A percentile compares a stretch with the other conserved stretches of the same genome.
Conservation (phyloP, 2,113 vertebrate species). For the Catagonus wagneri region DNA sequence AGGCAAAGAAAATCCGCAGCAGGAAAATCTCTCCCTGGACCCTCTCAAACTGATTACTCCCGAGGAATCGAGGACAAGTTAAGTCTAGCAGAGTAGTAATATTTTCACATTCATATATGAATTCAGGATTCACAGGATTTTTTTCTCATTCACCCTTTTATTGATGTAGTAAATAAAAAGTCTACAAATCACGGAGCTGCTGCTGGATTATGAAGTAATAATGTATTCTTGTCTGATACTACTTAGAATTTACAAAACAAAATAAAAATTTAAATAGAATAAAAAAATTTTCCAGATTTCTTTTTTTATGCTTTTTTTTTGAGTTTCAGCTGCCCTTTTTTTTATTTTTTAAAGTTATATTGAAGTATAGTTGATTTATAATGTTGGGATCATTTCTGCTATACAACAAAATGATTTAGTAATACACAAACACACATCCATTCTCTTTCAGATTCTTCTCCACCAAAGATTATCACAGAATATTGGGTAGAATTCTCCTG, state of each 20-base stretch:
- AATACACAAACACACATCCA: no score
- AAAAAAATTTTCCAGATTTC: background rate
- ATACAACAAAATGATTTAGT: no score
- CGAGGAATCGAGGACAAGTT: conserved; percentile 42
- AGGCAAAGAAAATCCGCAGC: conserved; percentile 72
- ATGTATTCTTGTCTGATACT: background rate
- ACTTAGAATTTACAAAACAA: conserved; percentile 24
- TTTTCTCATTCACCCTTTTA: background rate
- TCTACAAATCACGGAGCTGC: background rate
- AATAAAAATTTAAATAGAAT: background rate
- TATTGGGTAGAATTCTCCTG: background rate
- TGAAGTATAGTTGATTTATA: no score
- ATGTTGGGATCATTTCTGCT: no score
- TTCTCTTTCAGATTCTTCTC: no score
- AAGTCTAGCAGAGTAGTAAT: background rate
- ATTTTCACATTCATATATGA: conserved; percentile 45
- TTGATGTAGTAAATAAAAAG: background rate
- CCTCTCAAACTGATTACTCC: conserved; percentile 55
- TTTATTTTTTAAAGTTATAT: no score
- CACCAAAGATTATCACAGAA: no score
- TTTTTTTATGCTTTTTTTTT: background rate
- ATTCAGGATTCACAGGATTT: conserved; percentile 41
- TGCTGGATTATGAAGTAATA: background rate
- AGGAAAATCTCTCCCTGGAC: conserved; percentile 58
- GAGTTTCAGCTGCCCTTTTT: no score